Evolutionary conservation across 2,797 vertebrate genomes (phyloP), one percentile per base, ranked within the genome.

Genomic region (Trematomus bernacchii): DNA sequence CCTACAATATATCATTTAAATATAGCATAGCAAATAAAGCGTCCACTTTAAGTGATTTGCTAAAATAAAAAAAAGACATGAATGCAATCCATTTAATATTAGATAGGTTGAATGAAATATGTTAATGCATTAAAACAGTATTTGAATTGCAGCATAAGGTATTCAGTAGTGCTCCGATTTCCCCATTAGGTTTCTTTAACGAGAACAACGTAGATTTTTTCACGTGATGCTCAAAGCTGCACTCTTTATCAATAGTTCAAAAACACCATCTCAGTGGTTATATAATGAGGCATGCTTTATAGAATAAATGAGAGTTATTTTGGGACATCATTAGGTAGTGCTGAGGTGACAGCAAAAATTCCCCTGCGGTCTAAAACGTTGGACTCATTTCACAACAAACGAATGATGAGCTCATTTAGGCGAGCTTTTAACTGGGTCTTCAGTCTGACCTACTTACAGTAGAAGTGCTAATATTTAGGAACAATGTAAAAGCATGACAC

Each of bases 401-500:
- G 57, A 52, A 67, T 51, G 18, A 57, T 50, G 42, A 81, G 76
- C 51, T 84, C 60, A 74, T 76, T 81, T 51, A 37, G 3, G 55
- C 57, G 69, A 69, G 52, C 51, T 82, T 71, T 77, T n/a, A 48
- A 51, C 52, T 59, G 59, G 66, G 66, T 64, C 74, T 65, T 65
- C 50, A 48, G 72, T 82, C 75, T 87, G 88, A 90, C 87, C 91
- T 79, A 85, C 79, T 89, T 89, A 37, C 42, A 16, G 52, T 14
- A 60, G 33, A 37, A 37, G 30, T 33, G 18, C 58, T 62, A 72
- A 69, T 50, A 71, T 73, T 82, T 76, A 33, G 55, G 65, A 77
- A 82, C 77, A 85, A 85, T 75, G 62, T 70, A 79, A 82, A 82
- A 48, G 64, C 68, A 51, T 75, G 81, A 84, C 65, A 66, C 76